These are phyloP conservation scores for Lucinisca nassula DNA, from an alignment of 2,888 invertebrate genomes.

Conservation along the genomic window DNA sequence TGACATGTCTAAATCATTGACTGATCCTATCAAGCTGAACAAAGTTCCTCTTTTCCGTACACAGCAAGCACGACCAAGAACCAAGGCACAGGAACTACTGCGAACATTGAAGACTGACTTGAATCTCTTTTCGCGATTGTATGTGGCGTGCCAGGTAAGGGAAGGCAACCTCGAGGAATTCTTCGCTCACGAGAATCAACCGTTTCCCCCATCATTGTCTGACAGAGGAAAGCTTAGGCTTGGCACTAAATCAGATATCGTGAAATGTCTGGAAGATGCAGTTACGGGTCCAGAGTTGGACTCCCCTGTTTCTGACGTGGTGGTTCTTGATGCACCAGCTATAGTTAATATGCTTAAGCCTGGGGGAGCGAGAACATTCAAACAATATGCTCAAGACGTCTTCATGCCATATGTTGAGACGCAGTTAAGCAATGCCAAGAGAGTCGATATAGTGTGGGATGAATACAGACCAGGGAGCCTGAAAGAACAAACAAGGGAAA, in stretches of 20 bases:
- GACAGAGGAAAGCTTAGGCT: neutral
- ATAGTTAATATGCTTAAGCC: neutral
- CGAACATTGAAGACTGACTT: neutral
- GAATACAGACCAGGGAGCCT: slow-evolving; percentile 57
- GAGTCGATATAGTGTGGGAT: slow-evolving; percentile 51
- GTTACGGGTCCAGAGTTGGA: neutral
- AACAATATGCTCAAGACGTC: slow-evolving; percentile 23
- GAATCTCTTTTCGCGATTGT: slow-evolving; percentile 2
- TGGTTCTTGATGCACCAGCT: neutral
- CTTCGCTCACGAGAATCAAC: slow-evolving; percentile 4
- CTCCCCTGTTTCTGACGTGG: neutral
- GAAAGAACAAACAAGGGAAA: slow-evolving; percentile 52
- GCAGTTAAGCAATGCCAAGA: neutral
- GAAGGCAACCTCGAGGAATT: slow-evolving; percentile 9
- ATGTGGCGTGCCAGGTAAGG: slow-evolving; percentile 1
- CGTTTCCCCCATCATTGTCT: neutral
- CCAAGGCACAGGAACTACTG: neutral
- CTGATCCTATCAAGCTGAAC: no score
- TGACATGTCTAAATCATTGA: no score
- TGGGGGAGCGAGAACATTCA: neutral
- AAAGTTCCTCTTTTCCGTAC: no score
- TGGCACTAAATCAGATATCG: slow-evolving; percentile 2
- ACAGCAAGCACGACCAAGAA: neutral
- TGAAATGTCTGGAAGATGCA: neutral
- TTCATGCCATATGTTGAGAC: neutral